Conservation (phyloP, 2,888 invertebrate genomes). For the Spisula solida region DNA sequence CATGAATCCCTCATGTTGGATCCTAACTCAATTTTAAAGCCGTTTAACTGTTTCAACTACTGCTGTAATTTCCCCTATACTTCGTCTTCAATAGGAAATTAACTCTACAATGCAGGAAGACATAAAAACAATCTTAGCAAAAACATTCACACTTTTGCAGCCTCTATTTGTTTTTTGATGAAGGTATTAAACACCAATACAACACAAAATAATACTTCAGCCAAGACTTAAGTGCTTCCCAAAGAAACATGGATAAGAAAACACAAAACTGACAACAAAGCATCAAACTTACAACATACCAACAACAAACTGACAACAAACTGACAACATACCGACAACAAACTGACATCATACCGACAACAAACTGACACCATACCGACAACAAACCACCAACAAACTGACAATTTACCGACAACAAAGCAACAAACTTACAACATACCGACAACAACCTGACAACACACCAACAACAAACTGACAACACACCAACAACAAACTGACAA, state of each 20-base stretch:
- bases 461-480: background rate
- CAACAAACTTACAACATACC: too few relatives aligned
- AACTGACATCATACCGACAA: too few relatives aligned
- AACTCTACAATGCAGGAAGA: constrained; percentile 29
- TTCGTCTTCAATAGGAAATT: constrained; percentile 36
- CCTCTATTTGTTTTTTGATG: background rate
- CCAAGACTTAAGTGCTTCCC: background rate
- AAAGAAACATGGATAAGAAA: background rate
- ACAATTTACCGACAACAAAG: too few relatives aligned
- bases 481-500: too few relatives aligned
- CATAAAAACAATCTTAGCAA: constrained; percentile 4
- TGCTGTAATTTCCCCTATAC: constrained; percentile 37
- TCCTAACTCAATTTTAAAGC: constrained; percentile 41
- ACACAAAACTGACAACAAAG: background rate
- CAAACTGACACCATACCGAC: too few relatives aligned
- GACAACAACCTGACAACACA: too few relatives aligned
- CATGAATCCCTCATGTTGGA: background rate
- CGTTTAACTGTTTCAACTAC: constrained; percentile 30
- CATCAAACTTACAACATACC: background rate
- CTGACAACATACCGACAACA: too few relatives aligned
- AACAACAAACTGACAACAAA: too few relatives aligned
- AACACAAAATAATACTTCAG: background rate
- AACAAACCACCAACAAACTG: too few relatives aligned
- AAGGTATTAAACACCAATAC: background rate
- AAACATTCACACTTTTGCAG: constrained; percentile 13